A percentile compares a stretch with the other conserved stretches of the same genome.
Conservation (phyloP, 2,797 vertebrate genomes). For the Hipposideros larvatus region DNA sequence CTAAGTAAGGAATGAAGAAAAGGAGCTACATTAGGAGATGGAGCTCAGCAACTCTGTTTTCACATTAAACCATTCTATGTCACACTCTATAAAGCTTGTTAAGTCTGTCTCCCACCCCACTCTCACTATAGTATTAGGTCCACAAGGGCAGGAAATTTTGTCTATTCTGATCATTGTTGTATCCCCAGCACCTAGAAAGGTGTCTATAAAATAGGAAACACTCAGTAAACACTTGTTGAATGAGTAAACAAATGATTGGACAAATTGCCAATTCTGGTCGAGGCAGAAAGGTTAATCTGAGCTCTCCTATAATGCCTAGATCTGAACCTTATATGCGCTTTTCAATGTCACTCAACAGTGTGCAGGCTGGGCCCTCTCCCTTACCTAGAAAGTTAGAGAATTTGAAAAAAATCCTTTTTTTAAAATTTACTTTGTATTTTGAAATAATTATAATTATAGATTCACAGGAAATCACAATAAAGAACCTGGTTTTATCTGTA, state of each 20-base stretch:
- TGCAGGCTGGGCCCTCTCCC: neutral
- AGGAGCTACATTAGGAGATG: neutral
- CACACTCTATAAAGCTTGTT: neutral
- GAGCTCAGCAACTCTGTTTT: neutral
- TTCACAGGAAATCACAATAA: constrained; percentile 40
- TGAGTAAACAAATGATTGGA: constrained; percentile 6
- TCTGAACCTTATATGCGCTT: neutral
- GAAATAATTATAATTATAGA: constrained; percentile 56
- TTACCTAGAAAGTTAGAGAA: neutral
- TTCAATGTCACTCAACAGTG: neutral
- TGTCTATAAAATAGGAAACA: neutral
- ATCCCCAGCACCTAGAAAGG: neutral
- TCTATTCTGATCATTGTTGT: neutral
- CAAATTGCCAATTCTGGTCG: neutral
- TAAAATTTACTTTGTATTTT: neutral
- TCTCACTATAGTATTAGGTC: neutral
- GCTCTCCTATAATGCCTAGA: neutral
- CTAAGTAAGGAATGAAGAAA: constrained; percentile 31
- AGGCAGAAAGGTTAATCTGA: neutral
- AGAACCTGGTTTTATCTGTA: constrained; percentile 43
- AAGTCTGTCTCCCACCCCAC: neutral
- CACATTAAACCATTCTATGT: neutral
- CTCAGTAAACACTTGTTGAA: constrained; percentile 12
- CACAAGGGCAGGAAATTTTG: neutral
- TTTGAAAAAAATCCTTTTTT: neutral